Evolutionary conservation across 2,113 vertebrate genomes (phyloP), one percentile per base, ranked within the genome.

Genomic region (Petromus typicus): DNA sequence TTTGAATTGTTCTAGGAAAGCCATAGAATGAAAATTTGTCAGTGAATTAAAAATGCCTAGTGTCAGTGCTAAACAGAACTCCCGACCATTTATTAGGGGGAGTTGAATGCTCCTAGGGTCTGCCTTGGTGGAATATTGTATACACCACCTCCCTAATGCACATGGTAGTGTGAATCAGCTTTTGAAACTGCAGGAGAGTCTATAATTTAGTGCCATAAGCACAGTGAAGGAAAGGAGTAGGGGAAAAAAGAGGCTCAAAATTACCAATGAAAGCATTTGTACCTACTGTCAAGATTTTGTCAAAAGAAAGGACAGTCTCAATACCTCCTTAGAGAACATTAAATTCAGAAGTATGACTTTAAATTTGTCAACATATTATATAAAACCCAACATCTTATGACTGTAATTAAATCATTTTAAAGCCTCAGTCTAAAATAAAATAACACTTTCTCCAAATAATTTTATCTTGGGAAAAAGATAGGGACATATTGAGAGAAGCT

Each of bases 11-110:
- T 96, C 97, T 96, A 88, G 91, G 96, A 97, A 97, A 97, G 91
- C 76, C 93, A 97, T 93, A 86, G 96, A 97, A 97, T 97, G 95
- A 97, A 97, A 97, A 96, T 91, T 97, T 98, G 97, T 96, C 97
- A 97, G 97, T 76, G 93, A 95, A 97, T 96, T n/a, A 98, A 97
- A 97, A 97, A 97, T 97, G 94, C 89, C 91, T 66, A 79, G 75
- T 10, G 11, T 95, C 86, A 63, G 17, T 93, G 57, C 83, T 69
- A 91, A 83, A 84, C 63, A 89, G 85, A 83, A 97, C 79, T 94
- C 25, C 4, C 89, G 94, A 83, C 89, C 61, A 0, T 71, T 91
- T 89, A 48, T 86, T 95, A n/a, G 92, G 54, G 30, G 93, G 89
- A 54, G n/a, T 71, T 96, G 94, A 89, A 96, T 95, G 95, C 73